Conservation (phyloP, 2,113 vertebrate species). For the Galeopterus variegatus region DNA sequence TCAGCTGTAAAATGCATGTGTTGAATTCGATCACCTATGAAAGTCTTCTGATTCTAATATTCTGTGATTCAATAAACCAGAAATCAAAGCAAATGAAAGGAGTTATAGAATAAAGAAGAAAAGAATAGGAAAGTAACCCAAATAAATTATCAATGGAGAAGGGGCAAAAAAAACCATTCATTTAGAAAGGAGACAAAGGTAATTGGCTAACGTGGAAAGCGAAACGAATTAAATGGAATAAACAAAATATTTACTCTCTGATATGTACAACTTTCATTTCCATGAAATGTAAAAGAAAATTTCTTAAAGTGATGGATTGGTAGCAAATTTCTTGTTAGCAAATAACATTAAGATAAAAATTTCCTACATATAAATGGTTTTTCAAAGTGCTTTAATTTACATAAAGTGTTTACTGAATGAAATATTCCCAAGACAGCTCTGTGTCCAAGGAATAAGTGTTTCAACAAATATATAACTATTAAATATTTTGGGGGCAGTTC, state of each 20-base stretch:
- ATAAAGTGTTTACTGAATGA: neutral
- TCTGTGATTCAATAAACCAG: neutral
- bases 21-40: neutral
- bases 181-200: neutral
- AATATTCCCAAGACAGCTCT: neutral
- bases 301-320: neutral
- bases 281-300: neutral
- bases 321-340: neutral
- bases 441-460: neutral
- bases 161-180: neutral
- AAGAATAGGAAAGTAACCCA: neutral
- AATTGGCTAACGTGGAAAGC: neutral
- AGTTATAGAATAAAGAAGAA: neutral
- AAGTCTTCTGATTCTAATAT: neutral
- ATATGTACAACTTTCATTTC: neutral
- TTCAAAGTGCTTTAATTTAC: neutral
- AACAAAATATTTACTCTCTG: neutral
- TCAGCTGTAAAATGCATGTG: neutral
- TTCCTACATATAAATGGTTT: neutral
- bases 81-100: conserved; percentile 40
- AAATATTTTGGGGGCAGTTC: neutral
- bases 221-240: neutral
- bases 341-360: neutral
- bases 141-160: neutral
- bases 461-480: neutral